phyloP scores from a whole-genome alignment of 2,797 vertebrate genomes.

The Buphagus erythrorhynchus region DNA sequence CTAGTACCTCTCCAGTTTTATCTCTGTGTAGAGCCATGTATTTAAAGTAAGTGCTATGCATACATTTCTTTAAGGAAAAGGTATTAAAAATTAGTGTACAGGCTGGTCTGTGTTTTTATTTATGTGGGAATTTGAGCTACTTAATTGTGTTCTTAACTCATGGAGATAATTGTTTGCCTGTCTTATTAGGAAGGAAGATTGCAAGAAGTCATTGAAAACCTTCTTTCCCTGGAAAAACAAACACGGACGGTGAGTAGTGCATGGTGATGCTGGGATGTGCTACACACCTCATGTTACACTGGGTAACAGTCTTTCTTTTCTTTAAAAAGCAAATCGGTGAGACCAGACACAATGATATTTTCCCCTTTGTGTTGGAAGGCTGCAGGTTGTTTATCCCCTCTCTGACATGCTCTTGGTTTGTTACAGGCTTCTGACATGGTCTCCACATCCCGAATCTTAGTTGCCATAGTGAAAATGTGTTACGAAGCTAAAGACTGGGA shows the following conservation, averaged over 20 bases:
- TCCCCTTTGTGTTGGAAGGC: neutral
- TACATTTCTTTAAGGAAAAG: neutral
- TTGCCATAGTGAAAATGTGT: constrained; percentile 96
- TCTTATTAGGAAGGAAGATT: constrained; percentile 90
- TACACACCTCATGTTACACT: fast-evolving
- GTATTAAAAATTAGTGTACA: neutral
- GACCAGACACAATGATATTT: neutral
- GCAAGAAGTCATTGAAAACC: constrained; percentile 95
- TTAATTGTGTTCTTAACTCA: neutral
- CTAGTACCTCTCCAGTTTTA: neutral
- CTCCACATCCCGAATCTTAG: constrained; percentile 95
- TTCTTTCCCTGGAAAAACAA: constrained; percentile 96
- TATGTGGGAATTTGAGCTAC: neutral
- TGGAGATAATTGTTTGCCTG: neutral
- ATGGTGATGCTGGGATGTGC: neutral
- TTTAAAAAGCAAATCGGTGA: neutral
- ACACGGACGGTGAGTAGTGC: constrained; percentile 90
- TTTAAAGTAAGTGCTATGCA: neutral
- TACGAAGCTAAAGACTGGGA: constrained; percentile 97
- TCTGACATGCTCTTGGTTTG: neutral
- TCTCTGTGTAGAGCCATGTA: neutral
- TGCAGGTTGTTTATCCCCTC: neutral
- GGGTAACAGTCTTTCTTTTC: neutral
- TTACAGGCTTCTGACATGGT: constrained; percentile 96
- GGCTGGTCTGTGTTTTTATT: neutral